Percentiles rank a stretch among this genome's conserved stretches.
These are phyloP conservation scores for Oncopodura yosiiana DNA, from an alignment of 1,140 invertebrate species.

Conservation along the genomic window DNA sequence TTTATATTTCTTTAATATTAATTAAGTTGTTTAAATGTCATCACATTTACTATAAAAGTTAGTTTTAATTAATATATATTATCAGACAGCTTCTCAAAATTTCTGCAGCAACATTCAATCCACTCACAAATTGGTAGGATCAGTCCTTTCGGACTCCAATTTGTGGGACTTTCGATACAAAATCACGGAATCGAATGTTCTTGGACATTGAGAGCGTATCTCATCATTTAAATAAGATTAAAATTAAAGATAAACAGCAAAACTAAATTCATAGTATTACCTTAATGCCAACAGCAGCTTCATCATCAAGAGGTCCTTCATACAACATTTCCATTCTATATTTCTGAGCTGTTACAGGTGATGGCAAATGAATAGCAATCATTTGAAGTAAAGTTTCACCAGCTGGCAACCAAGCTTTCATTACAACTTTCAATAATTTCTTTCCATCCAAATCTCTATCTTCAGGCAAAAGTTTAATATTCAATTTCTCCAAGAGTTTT, in stretches of 20 bases:
- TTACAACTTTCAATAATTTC: conserved; percentile 83
- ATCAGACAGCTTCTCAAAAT: conserved; percentile 23
- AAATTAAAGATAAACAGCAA: background rate
- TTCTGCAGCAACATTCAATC: conserved; percentile 9
- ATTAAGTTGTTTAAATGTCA: too few relatives aligned
- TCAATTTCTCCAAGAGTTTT: conserved; percentile 74
- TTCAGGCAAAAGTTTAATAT: conserved; percentile 83
- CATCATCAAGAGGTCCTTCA: conserved; percentile 95
- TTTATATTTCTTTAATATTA: background rate
- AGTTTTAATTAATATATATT: background rate
- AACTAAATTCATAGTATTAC: conserved; percentile 38
- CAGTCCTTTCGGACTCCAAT: conserved; percentile 27
- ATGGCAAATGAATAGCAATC: conserved; percentile 99
- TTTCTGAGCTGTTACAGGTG: conserved; percentile 95
- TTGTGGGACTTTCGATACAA: conserved; percentile 12
- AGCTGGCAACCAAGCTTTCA: conserved; percentile 98
- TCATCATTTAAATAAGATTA: conserved; percentile 6
- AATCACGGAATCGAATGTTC: conserved; percentile 7
- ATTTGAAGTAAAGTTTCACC: conserved; percentile 99
- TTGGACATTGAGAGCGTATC: conserved; percentile 15
- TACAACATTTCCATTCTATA: conserved; percentile 99
- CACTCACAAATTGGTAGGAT: conserved; percentile 19
- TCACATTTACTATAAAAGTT: too few relatives aligned
- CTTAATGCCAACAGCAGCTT: conserved; percentile 82
- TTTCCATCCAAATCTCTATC: conserved; percentile 95